Evolutionary conservation across 2,888 invertebrate genomes (phyloP), one percentile per base, ranked within the genome.

Genomic region (Caenorhabditis sp.): DNA sequence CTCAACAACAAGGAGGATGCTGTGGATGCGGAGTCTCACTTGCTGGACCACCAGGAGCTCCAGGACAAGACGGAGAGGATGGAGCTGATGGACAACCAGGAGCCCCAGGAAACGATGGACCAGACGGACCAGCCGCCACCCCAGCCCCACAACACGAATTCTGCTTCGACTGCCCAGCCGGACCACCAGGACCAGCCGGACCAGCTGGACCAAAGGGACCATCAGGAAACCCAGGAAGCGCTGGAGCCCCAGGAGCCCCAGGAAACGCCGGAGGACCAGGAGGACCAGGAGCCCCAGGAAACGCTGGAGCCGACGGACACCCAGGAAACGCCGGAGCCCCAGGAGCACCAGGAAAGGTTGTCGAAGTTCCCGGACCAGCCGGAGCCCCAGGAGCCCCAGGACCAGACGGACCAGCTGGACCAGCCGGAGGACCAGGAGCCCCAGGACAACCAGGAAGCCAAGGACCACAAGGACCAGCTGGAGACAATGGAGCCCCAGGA

Each of bases 201-300:
- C 61, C 62, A 59, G 70, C 74, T 31, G 85, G 85, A 75, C 82
- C 81, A 59, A 81, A 84, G 62, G 85, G 85, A 80, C 79, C 83
- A 68, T 76, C 74, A 43, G 85, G 86, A 67, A 72, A 77, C 64
- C 81, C 83, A 59, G 84, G 84, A 78, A 70, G 77, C 54, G 75
- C 76, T 49, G 84, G 84, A 73, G 66, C 70, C 36, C 78, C 81
- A 59, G 84, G 84, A 69, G 71, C 69, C 63, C 78, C 74, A 66
- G 83, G 77, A 75, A 66, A 67, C 57, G 56, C 75, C 61, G 81
- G 82, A 71, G 64, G 56, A 49, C 61, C 74, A 14, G 83, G 83
- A 65, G 67, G 69, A n/a, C 72, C 76, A 49, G 80, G 81, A 70
- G 70, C 67, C 38, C 64, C 63, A 63, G 81, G 81, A 59, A 27